Conservation (phyloP, 2,888 invertebrate genomes). For the Aleiodes leptofemur region DNA sequence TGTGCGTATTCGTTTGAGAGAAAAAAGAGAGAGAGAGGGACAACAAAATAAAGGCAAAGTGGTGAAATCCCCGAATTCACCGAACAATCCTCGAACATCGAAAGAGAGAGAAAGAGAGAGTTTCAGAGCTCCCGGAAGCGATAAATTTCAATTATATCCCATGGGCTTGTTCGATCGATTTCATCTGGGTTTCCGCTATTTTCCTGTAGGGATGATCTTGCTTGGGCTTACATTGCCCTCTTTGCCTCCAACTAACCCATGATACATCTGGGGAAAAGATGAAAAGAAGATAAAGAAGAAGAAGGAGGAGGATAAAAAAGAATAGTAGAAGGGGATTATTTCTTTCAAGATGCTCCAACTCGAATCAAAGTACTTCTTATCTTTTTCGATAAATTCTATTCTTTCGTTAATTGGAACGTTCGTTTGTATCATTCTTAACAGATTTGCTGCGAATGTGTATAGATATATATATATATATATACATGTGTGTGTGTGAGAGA, state of each 20-base stretch:
- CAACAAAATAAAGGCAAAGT: neutral
- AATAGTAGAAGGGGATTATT: neutral
- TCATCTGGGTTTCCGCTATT: conserved; percentile 37
- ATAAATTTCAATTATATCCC: conserved; percentile 44
- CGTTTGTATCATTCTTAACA: conserved; percentile 7
- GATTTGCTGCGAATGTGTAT: too few species aligned
- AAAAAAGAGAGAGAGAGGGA: too few species aligned
- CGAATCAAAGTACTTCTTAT: too few species aligned
- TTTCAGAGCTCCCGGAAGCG: conserved; percentile 32
- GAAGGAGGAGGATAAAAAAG: neutral
- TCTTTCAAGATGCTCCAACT: too few species aligned
- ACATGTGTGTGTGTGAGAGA: too few species aligned
- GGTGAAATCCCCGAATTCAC: conserved; percentile 7
- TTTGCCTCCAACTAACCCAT: too few species aligned
- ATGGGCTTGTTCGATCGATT: conserved; percentile 41
- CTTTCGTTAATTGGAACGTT: conserved; percentile 28
- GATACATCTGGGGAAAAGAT: neutral
- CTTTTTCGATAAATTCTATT: too few species aligned
- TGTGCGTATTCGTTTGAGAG: too few species aligned
- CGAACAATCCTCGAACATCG: conserved; percentile 24
- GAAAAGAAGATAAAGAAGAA: conserved; percentile 10
- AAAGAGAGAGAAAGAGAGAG: neutral
- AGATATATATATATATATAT: too few species aligned
- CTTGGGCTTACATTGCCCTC: too few species aligned
- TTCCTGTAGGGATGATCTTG: conserved; percentile 20